Evolutionary conservation across 2,113 vertebrate genomes (phyloP), one percentile per base, ranked within the genome.

Genomic region (Ptilonorhynchus violaceus): DNA sequence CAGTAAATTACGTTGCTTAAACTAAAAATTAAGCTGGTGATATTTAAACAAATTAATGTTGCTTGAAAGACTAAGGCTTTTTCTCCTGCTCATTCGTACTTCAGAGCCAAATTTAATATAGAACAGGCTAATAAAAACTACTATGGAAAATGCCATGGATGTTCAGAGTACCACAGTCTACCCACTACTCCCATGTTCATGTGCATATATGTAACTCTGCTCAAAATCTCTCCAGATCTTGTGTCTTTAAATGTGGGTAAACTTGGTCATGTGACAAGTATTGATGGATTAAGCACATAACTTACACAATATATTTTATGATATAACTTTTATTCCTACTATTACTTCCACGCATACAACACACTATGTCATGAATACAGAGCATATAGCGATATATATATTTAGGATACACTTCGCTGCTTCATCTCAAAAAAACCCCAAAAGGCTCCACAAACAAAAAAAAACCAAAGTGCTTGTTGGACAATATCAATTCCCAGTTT

Each of bases 21-120:
- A 88, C 76, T 96, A 87, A 85, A 93, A 85, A 93, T 62, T 11
- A 88, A 85, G 37, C 21, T 79, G 63, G 76, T 78, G 84, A 89
- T 92, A 87, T 64, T 86, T 75, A 89, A 53, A 92, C 22, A 23
- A 64, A 89, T 66, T 91, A 85, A 88, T 11, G 41, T 49, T 89
- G 74, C 67, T 68, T 94, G 74, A 88, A 95, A 96, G 67, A 85
- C 58, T 46, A 89, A 78, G 28, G 55, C 30, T 75, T 68, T 59
- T 9, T 91, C 42, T 94, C 33, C 27, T 27, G 27, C 15, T 85
- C 76, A 79, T 85, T 96, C 67, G 83, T 27, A 90, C 33, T 55
- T 85, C 39, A 88, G 20, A 82, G 58, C 6, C 33, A 96, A 95
- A 78, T 42, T 23, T 70, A 58, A 89, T 44, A 58, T 2, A 60